A percentile compares a stretch with the other conserved stretches of the same genome.
phyloP scores from a whole-genome alignment of 2,113 vertebrate species.

The Synchiropus splendidus region DNA sequence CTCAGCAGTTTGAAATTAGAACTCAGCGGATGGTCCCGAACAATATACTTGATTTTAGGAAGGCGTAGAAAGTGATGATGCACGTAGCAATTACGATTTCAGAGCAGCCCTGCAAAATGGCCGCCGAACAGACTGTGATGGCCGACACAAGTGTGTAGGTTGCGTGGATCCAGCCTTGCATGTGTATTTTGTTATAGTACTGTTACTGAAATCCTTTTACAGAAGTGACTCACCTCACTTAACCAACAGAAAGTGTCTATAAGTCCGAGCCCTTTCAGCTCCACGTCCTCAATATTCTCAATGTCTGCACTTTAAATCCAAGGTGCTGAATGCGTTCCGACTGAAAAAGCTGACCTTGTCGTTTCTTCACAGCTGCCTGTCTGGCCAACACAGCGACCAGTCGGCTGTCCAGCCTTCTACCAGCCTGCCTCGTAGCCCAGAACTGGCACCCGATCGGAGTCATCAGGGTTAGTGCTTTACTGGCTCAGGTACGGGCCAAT shows the following conservation, averaged over 20 bases:
- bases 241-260: too few relatives aligned
- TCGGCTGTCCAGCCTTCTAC: slow-evolving; percentile 15
- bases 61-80: slow-evolving; percentile 1
- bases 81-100: slow-evolving; percentile 55
- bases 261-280: too few relatives aligned
- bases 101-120: slow-evolving; percentile 63
- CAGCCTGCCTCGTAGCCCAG: slow-evolving; percentile 15
- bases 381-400: slow-evolving; percentile 21
- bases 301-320: slow-evolving; percentile 22
- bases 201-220: too few relatives aligned
- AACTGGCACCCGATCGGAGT: slow-evolving; percentile 51
- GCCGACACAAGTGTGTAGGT: slow-evolving; percentile 55
- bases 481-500: slow-evolving; percentile 45
- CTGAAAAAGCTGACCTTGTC: slow-evolving; percentile 49
- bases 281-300: background rate
- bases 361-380: slow-evolving; percentile 51
- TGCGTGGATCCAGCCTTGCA: slow-evolving; percentile 22
- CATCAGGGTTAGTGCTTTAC: slow-evolving; percentile 65
- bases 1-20: slow-evolving; percentile 8
- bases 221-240: too few relatives aligned
- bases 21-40: background rate
- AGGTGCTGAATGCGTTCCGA: slow-evolving; percentile 36
- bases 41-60: background rate
- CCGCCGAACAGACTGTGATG: slow-evolving; percentile 63
- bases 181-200: too few relatives aligned